Evolutionary conservation across 2,888 invertebrate genomes (phyloP).

Genomic region (Automeris io): DNA sequence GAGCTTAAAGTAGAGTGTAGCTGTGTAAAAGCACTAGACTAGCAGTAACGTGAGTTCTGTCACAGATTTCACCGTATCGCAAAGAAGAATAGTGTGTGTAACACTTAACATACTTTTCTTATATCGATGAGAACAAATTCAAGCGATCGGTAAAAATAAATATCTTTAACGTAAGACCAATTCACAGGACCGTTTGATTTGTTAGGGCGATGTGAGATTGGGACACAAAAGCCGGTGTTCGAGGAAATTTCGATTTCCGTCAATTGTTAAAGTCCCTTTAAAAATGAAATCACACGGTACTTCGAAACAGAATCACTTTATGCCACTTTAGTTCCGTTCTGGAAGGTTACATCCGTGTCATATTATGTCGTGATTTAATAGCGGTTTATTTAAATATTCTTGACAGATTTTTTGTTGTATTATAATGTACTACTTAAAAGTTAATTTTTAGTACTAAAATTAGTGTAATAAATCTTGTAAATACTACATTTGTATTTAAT

Average conservation of each 20-base stretch:
- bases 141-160: slow-evolving; percentile 25
- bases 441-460: too few relatives aligned
- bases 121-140: slow-evolving; percentile 9
- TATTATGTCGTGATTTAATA: slow-evolving; percentile 29
- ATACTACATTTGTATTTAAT: too few relatives aligned
- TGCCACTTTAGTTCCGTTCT: slow-evolving; percentile 41
- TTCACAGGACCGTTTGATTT: slow-evolving; percentile 43
- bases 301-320: slow-evolving; percentile 54
- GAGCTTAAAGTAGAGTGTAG: too few relatives aligned
- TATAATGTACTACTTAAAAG: too few relatives aligned
- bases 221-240: slow-evolving; percentile 39
- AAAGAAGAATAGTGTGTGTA: slow-evolving; percentile 8
- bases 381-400: too few relatives aligned
- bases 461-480: too few relatives aligned
- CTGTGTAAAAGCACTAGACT: slow-evolving; percentile 3
- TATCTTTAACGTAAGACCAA: slow-evolving; percentile 22
- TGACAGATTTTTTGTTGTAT: too few relatives aligned
- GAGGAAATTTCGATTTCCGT: slow-evolving; percentile 56
- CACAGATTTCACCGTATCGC: slow-evolving; percentile 20
- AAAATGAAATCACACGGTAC: slow-evolving; percentile 54
- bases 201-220: slow-evolving; percentile 46
- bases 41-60: slow-evolving; percentile 23
- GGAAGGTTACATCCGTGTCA: slow-evolving; percentile 34
- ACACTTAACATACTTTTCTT: not conserved
- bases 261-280: slow-evolving; percentile 47